These are phyloP conservation scores for Romanogobio albipinnatus DNA, from an alignment of 2,113 vertebrate species.

Conservation along the genomic window DNA sequence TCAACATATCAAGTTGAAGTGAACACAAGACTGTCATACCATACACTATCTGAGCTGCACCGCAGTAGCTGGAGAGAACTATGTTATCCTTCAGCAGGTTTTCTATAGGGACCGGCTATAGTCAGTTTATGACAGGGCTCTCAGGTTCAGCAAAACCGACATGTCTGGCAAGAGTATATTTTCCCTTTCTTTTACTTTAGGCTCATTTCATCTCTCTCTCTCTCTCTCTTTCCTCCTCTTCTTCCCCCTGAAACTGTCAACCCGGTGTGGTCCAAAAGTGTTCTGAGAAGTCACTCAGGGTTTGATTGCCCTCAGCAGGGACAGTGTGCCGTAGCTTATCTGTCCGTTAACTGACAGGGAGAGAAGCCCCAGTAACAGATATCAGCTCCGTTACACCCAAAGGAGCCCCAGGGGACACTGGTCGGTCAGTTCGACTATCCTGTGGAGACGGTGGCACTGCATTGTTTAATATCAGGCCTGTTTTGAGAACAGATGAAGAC, in stretches of 20 bases:
- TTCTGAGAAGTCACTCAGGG: constrained; percentile 51
- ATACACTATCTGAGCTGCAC: constrained; percentile 44
- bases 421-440: constrained; percentile 43
- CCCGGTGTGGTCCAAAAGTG: constrained; percentile 53
- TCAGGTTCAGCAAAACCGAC: constrained; percentile 47
- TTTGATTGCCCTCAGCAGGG: constrained; percentile 61
- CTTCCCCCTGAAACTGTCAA: constrained; percentile 50
- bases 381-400: constrained; percentile 60
- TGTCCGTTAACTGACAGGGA: constrained; percentile 62
- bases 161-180: constrained; percentile 39
- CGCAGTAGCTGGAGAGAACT: constrained; percentile 44
- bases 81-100: constrained; percentile 40
- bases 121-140: constrained; percentile 45
- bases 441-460: constrained; percentile 33
- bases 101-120: constrained; percentile 44
- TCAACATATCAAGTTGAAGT: constrained; percentile 34
- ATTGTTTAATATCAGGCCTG: not conserved
- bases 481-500: not conserved
- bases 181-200: constrained; percentile 36
- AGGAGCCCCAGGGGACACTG: constrained; percentile 55
- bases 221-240: not conserved
- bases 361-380: constrained; percentile 54
- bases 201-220: constrained; percentile 44
- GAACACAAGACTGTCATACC: not conserved
- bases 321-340: constrained; percentile 61